Evolutionary conservation across 2,113 vertebrate species (phyloP).

Genomic region (Myrmecophaga tridactyla): DNA sequence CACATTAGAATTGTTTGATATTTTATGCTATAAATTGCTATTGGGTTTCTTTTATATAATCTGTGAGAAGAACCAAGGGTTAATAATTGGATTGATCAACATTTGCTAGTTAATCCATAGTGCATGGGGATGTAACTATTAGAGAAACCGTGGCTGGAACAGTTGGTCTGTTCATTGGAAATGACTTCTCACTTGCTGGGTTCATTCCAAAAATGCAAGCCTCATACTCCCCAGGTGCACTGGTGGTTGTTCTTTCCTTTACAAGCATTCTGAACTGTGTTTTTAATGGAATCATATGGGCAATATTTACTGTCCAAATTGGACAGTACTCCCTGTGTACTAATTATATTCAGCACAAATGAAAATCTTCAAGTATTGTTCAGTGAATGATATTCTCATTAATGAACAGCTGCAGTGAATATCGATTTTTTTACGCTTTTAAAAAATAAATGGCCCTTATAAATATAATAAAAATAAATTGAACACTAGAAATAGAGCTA

Average conservation of each 20-base stretch:
- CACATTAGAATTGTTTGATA: neutral
- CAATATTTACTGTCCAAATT: constrained; percentile 63
- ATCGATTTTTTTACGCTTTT: neutral
- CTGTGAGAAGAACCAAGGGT: neutral
- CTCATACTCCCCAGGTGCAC: neutral
- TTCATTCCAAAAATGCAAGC: constrained; percentile 42
- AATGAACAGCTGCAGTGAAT: constrained; percentile 62
- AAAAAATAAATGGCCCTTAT: constrained; percentile 46
- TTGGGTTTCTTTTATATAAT: neutral
- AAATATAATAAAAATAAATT: constrained; percentile 59
- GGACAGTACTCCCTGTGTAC: neutral
- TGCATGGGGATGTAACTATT: neutral
- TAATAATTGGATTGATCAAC: neutral
- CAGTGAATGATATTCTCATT: constrained; percentile 71
- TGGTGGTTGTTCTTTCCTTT: neutral
- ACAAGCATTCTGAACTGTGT: neutral
- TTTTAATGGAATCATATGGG: neutral
- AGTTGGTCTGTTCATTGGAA: neutral
- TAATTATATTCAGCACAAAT: constrained; percentile 45
- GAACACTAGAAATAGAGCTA: neutral
- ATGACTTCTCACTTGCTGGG: neutral
- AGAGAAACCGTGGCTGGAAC: constrained; percentile 21
- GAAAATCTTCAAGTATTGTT: constrained; percentile 59
- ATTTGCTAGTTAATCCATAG: neutral
- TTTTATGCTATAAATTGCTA: neutral